Evolutionary conservation across 2,113 vertebrate genomes (phyloP), one percentile per base, ranked within the genome.

Genomic region (Oncorhynchus clarkii): DNA sequence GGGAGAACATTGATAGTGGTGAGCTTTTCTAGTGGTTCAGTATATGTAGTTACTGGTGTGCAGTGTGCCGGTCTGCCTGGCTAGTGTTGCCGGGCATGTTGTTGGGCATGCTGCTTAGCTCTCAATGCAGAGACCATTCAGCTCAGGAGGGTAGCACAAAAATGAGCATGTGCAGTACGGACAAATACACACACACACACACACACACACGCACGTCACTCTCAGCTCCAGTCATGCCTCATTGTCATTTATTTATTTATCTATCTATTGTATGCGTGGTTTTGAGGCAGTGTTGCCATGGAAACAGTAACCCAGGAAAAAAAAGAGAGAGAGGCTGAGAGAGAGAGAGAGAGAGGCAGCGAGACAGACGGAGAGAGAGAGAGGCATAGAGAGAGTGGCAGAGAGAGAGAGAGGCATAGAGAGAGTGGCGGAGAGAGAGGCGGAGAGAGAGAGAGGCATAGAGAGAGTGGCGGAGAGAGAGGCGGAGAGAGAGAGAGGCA

Each of bases 251-350:
- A 73, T 84, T 84, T 82, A 78, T 80, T 81, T 69, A 82, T 90
- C 65, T 88, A 79, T 82, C 78, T 81, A 76, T 80, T 68, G 57
- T 82, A 51, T 82, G 83, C 75, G 80, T 57, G 45, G 79, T 82
- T 83, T 85, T 76, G 87, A 88, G 85, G 83, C 80, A 84, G 72
- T 69, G 88, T 92, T 91, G 70, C 91, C 88, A 92, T 92, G 85
- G 91, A 88, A 91, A 92, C 91, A 88, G 82, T 80, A 85, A 81
- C 74, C 80, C 76, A 69, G 75, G 7, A 8, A 39, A 39, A 9
- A 34, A 34, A 8, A 34, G 39, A 39, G 39, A 39, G 39, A 2
- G 8, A 39, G 6, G 34, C 6, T 0, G 0, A 39, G 34, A 39
- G 34, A 34, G 34, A 39, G 34, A 2, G 34, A 34, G 34, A 39